Conservation (phyloP, 2,113 vertebrate genomes). For the Philantomba maxwellii region DNA sequence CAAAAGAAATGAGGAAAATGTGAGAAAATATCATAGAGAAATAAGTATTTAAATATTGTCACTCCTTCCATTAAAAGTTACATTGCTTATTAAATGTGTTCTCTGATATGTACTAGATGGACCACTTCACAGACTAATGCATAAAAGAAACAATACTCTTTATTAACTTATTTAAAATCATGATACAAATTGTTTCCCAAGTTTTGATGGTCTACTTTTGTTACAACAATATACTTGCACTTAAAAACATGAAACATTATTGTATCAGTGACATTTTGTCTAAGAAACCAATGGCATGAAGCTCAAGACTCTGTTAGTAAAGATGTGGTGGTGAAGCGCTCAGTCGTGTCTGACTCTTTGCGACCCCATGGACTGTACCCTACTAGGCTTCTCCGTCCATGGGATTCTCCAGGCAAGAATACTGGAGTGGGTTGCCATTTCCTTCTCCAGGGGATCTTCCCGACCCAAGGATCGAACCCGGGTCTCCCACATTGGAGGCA, state of each 20-base stretch:
- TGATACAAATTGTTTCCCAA: background rate
- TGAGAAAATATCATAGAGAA: background rate
- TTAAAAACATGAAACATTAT: background rate
- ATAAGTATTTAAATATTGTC: background rate
- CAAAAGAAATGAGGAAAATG: background rate
- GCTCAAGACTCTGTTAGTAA: background rate
- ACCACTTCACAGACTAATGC: background rate
- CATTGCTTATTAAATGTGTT: background rate
- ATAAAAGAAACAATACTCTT: background rate
- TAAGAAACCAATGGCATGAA: background rate
- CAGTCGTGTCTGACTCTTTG: too few species aligned
- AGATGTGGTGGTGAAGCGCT: background rate
- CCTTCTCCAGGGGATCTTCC: too few species aligned
- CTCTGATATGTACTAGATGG: background rate
- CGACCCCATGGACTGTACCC: too few species aligned
- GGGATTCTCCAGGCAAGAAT: too few species aligned
- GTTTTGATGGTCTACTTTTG: background rate
- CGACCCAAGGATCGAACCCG: too few species aligned
- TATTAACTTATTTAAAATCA: background rate
- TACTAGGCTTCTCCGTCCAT: too few species aligned
- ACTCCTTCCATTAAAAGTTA: background rate
- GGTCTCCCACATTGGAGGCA: too few species aligned
- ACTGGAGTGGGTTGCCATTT: too few species aligned
- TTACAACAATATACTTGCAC: background rate
- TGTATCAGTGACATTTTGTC: background rate